Percentiles rank a stretch among this genome's conserved stretches.
Evolutionary conservation across 2,113 vertebrate species (phyloP).

Genomic region (Climacteris rufus): DNA sequence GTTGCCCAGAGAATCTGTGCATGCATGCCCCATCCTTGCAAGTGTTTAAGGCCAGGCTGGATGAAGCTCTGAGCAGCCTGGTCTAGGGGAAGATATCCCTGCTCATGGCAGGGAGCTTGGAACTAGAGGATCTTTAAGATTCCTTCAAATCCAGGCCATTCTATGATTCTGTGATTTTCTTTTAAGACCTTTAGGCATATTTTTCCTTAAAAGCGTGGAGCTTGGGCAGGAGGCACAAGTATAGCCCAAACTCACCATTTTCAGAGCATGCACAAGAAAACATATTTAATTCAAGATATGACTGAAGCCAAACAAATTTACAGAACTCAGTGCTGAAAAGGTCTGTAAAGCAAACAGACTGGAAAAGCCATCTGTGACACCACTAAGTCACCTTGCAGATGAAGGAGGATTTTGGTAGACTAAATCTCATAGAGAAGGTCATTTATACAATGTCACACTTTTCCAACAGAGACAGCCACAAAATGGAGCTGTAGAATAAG

Average conservation of each 20-base stretch:
- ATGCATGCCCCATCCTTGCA: background rate
- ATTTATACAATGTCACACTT: background rate
- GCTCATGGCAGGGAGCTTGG: background rate
- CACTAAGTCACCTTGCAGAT: background rate
- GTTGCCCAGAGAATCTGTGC: background rate
- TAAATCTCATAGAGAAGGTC: background rate
- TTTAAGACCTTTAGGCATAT: background rate
- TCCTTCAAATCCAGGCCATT: background rate
- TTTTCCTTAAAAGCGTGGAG: background rate
- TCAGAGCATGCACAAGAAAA: background rate
- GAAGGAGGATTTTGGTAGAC: background rate
- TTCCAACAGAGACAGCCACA: background rate
- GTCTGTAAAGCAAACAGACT: background rate
- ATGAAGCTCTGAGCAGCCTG: background rate
- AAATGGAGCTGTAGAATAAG: background rate
- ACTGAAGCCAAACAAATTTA: background rate
- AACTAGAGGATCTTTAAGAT: background rate
- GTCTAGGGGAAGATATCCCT: background rate
- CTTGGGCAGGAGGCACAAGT: background rate
- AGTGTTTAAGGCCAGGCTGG: background rate
- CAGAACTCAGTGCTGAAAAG: background rate
- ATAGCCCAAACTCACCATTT: background rate
- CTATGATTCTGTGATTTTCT: background rate
- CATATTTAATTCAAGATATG: background rate
- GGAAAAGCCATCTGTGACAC: background rate